Base-by-base conservation (phyloP, 2,888 invertebrate genomes). In the Parascotia fuliginaria region DNA sequence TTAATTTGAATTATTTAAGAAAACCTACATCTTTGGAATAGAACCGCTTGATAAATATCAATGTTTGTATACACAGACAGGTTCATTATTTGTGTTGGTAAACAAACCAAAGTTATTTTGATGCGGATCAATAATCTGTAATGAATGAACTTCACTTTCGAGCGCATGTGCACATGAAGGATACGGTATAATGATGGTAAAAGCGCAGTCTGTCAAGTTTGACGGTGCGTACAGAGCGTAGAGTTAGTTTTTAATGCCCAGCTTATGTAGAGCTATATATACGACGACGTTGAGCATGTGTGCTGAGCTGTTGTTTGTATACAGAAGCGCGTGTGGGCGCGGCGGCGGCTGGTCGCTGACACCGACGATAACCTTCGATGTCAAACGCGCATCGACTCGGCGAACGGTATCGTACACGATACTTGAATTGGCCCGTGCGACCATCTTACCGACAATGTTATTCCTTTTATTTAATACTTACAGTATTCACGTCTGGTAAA, bases 341-440 rank as follows among this genome's bases (percentile, higher is more conserved):
- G 83, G 62, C 65, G 65, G 71, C 73, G 79, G 74, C 84, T 89
- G 90, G 89, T 89, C 89, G 89, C 85, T 89, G 90, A 91, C 90
- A 83, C 87, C 81, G 85, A 51, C 82, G 89, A 89, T 91, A 90
- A 90, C 90, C 91, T 91, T 90, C 89, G 85, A 82, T 87, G 88
- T 86, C 88, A 85, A 86, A 79, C 85, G 78, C 79, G 74, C 75
- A 75, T 74, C 79, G 74, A 73, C 73, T 75, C 78, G 70, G 66
- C 74, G 75, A 86, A 85, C 85, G 75, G 63, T 69, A 68, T 63
- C 3, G 54, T 55, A 60, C 58, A 69, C 60, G 64, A 66, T 60
- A 64, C 54, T 56, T 54, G 56, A 57, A 61, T 67, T 59, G 46
- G 54, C 39, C 39, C 52, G 50, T 55, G 54, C 54, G 39, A 46